Percentiles rank a stretch among this genome's conserved stretches.
These are phyloP conservation scores for Harpalus rufipes DNA, from an alignment of 2,888 invertebrate genomes.

Conservation along the genomic window DNA sequence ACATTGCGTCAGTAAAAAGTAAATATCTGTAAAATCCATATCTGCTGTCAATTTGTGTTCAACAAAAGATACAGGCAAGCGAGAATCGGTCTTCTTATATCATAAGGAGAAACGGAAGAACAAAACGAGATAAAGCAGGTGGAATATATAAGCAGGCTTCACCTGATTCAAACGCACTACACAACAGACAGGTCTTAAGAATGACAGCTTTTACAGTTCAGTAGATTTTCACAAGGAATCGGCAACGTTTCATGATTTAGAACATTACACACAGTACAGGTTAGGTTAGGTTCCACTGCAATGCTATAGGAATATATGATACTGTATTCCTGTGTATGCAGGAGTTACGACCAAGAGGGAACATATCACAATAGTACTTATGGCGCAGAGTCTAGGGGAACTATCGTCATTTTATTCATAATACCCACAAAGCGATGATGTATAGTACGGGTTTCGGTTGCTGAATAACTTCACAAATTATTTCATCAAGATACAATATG, in stretches of 20 bases:
- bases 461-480: conserved; percentile 6
- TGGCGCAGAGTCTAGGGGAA: not conserved
- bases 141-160: conserved; percentile 54
- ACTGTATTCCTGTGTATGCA: conserved; percentile 20
- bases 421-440: not conserved
- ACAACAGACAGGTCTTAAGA: conserved; percentile 58
- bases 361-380: conserved; percentile 10
- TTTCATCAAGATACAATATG: not conserved
- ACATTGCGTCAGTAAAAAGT: conserved; percentile 39
- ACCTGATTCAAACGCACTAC: conserved; percentile 58
- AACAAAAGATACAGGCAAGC: conserved; percentile 53
- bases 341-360: conserved; percentile 4
- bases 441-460: not conserved
- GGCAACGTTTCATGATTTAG: conserved; percentile 60
- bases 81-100: conserved; percentile 56
- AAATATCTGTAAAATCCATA: conserved; percentile 62
- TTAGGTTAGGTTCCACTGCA: conserved; percentile 21
- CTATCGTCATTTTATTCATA: conserved; percentile 38
- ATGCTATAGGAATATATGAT: not conserved
- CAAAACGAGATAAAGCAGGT: conserved; percentile 32
- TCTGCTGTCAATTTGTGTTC: conserved; percentile 60
- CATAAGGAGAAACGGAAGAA: conserved; percentile 38
- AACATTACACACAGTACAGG: conserved; percentile 24
- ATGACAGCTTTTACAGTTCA: conserved; percentile 66
- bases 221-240: conserved; percentile 57